phyloP scores from a whole-genome alignment of 1,140 invertebrate genomes.

The Euwallacea fornicatus region DNA sequence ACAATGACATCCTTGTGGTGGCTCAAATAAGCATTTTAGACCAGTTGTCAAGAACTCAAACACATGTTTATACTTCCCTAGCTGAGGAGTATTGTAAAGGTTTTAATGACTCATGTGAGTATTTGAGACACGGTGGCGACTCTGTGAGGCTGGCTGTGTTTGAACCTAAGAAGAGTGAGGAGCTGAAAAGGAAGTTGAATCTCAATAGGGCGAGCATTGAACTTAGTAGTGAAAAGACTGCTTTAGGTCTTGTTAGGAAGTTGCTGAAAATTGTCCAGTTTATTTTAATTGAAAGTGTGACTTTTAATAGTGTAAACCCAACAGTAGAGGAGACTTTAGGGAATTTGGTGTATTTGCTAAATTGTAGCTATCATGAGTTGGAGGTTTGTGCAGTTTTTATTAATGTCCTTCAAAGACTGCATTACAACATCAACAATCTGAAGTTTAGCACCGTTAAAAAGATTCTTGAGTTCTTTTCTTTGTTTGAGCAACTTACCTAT shows the following conservation, averaged over 20 bases:
- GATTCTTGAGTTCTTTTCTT: conserved; percentile 36
- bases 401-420: conserved; percentile 30
- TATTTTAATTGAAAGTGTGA: conserved; percentile 43
- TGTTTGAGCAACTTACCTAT: conserved; percentile 46
- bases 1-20: conserved; percentile 56
- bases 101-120: conserved; percentile 53
- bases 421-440: conserved; percentile 35
- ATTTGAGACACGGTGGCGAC: conserved; percentile 49
- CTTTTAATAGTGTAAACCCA: conserved; percentile 39
- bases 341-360: conserved; percentile 43
- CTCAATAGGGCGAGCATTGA: conserved; percentile 53
- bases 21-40: conserved; percentile 59
- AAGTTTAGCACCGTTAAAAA: conserved; percentile 31
- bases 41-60: conserved; percentile 56
- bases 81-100: conserved; percentile 55
- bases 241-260: conserved; percentile 40
- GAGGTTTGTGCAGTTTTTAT: conserved; percentile 44
- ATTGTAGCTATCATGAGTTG: conserved; percentile 39
- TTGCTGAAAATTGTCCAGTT: conserved; percentile 45
- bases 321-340: conserved; percentile 37
- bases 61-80: conserved; percentile 56
- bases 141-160: conserved; percentile 53
- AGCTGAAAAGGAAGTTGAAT: conserved; percentile 55
- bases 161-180: conserved; percentile 51
- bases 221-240: conserved; percentile 38